Percentiles rank a stretch among this genome's conserved stretches.
Conservation (phyloP, 1,140 invertebrate species). For the Nasonia vitripennis region DNA sequence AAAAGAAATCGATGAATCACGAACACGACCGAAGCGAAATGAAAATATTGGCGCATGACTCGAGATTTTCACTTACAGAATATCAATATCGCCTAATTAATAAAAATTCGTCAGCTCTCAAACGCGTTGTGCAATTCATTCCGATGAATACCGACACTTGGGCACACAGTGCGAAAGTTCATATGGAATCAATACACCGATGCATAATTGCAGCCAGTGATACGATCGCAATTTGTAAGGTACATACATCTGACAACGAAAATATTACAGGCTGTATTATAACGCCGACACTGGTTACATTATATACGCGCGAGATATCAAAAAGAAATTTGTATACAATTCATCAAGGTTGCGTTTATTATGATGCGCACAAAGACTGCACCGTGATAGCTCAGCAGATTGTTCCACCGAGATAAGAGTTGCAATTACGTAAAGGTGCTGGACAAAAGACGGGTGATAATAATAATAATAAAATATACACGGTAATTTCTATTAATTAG, state of each 20-base stretch:
- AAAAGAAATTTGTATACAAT: background rate
- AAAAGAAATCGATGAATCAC: background rate
- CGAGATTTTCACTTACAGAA: background rate
- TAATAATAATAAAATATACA: background rate
- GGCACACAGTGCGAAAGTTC: background rate
- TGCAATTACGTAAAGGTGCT: background rate
- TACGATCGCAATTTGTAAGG: background rate
- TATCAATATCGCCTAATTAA: background rate
- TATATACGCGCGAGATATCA: background rate
- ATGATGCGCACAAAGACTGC: background rate
- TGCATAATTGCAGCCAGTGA: background rate
- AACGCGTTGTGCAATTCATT: background rate
- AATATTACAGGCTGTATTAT: background rate
- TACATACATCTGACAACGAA: background rate
- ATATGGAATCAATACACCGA: background rate
- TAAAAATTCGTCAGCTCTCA: background rate
- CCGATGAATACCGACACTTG: background rate
- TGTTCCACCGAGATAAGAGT: background rate
- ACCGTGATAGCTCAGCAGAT: background rate
- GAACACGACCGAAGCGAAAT: background rate
- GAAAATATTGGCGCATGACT: background rate
- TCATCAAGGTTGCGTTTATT: background rate
- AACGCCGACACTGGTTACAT: background rate
- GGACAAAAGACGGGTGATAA: background rate
- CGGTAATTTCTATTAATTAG: slow-evolving; percentile 29